Percentiles rank a stretch among this genome's conserved stretches.
phyloP scores from a whole-genome alignment of 2,113 vertebrate species.

The Ciconia boyciana region DNA sequence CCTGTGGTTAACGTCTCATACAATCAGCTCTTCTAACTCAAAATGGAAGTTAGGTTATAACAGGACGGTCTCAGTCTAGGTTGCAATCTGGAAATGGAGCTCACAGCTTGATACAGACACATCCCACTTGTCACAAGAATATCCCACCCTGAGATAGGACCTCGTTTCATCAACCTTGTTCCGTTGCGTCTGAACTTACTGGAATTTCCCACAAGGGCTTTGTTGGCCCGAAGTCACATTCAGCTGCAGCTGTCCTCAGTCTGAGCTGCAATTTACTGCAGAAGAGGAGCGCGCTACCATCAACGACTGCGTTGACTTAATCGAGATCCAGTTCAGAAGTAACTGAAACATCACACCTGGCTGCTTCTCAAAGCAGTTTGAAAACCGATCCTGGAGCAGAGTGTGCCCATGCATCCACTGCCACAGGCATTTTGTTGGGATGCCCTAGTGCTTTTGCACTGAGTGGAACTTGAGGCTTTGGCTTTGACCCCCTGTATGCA shows the following conservation, averaged over 20 bases:
- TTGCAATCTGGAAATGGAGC: neutral
- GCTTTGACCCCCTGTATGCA: neutral
- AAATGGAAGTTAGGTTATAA: neutral
- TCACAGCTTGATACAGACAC: neutral
- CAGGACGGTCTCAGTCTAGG: neutral
- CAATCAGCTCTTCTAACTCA: neutral
- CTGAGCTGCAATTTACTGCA: neutral
- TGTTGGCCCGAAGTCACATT: neutral
- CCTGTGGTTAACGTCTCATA: neutral
- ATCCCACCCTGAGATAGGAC: neutral
- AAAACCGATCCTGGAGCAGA: neutral
- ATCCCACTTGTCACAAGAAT: neutral
- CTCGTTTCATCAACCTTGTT: neutral
- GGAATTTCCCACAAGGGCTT: neutral
- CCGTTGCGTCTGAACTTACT: neutral
- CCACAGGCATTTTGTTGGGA: neutral
- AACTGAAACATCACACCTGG: neutral
- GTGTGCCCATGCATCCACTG: neutral
- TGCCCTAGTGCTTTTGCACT: neutral
- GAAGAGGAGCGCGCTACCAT: accelerated
- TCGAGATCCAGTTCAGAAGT: neutral
- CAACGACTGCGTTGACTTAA: accelerated
- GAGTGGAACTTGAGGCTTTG: neutral
- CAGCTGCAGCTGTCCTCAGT: neutral
- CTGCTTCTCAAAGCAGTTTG: neutral